Evolutionary conservation across 2,797 vertebrate genomes (phyloP).

Genomic region (Bradypodion pumilum): DNA sequence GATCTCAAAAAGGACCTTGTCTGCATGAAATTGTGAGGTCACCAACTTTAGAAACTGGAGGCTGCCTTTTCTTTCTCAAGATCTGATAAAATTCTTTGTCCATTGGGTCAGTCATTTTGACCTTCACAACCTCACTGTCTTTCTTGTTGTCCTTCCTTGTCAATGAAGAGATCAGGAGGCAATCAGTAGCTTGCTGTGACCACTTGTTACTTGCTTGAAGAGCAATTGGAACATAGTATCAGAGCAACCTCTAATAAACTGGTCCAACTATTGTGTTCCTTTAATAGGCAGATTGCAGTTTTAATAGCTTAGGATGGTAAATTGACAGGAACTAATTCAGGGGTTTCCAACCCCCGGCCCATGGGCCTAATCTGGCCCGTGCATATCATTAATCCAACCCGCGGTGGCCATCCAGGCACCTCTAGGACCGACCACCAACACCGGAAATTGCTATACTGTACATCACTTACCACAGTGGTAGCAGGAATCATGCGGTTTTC

Average conservation of each 20-base stretch:
- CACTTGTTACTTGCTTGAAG: not conserved
- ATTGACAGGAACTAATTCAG: not conserved
- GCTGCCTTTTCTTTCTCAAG: not conserved
- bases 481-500: too few species aligned
- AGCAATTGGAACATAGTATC: not conserved
- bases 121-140: too few species aligned
- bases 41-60: not conserved
- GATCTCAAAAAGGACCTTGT: not conserved
- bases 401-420: too few species aligned
- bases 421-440: too few species aligned
- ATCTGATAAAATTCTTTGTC: not conserved
- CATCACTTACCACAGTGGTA: too few species aligned
- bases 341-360: too few species aligned
- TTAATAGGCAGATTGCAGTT: not conserved
- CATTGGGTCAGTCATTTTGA: too few species aligned
- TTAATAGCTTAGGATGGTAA: not conserved
- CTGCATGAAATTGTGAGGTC: not conserved
- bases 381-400: too few species aligned
- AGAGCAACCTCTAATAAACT: not conserved
- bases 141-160: not conserved
- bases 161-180: not conserved
- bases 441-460: too few species aligned
- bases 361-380: too few species aligned
- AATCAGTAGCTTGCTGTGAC: not conserved
- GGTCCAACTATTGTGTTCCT: not conserved